Evolutionary conservation across 2,888 invertebrate genomes (phyloP).

Genomic region (Clunio marinus): DNA sequence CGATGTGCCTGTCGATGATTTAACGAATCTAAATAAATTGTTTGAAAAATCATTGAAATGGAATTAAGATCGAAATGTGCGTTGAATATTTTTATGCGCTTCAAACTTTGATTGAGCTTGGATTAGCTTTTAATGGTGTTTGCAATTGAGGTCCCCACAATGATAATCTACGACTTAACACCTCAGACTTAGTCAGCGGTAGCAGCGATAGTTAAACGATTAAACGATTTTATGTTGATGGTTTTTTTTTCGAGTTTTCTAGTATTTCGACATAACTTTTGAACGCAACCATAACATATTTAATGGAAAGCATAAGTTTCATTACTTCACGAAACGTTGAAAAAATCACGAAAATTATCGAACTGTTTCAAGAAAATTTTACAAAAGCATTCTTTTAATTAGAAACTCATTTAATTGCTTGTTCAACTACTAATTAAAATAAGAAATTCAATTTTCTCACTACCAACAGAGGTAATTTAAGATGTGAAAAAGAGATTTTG

Average conservation of each 20-base stretch:
- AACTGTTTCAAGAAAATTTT: not conserved
- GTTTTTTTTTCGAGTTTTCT: not conserved
- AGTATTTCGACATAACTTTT: not conserved
- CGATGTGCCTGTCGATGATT: not conserved
- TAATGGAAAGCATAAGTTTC: no score
- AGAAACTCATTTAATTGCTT: no score
- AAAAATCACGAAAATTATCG: slow-evolving; percentile 10
- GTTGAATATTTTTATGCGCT: no score
- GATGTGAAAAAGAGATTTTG: no score
- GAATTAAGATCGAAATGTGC: not conserved
- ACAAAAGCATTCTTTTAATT: not conserved
- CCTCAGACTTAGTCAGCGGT: no score
- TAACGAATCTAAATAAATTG: not conserved
- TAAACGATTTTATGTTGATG: no score
- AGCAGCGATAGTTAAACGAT: no score
- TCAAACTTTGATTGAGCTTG: not conserved
- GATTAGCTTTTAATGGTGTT: no score
- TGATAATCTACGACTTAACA: no score
- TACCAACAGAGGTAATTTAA: no score
- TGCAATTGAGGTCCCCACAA: no score
- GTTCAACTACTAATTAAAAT: not conserved
- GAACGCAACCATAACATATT: not conserved
- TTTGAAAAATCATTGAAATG: not conserved
- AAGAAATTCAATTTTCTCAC: not conserved
- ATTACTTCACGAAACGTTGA: no score